A percentile compares a stretch with the other conserved stretches of the same genome.
Conservation (phyloP, 1,140 invertebrate genomes). For the Rhyzopertha dominica region DNA sequence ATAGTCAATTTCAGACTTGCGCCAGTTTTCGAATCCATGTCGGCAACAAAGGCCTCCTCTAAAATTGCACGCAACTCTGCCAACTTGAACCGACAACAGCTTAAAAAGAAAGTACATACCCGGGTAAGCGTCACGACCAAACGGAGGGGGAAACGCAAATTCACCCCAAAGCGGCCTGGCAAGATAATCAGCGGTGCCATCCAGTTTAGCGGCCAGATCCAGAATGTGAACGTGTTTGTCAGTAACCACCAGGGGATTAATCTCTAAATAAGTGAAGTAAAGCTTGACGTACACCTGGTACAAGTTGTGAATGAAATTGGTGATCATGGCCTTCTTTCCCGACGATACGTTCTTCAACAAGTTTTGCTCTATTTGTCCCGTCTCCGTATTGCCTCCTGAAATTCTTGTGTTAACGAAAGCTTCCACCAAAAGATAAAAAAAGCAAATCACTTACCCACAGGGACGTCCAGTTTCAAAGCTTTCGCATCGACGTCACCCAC, state of each 20-base stretch:
- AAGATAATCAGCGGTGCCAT: conserved; percentile 96
- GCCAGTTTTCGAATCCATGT: conserved; percentile 96
- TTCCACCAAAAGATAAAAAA: no score
- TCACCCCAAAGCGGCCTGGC: conserved; percentile 94
- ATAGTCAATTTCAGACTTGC: conserved; percentile 97
- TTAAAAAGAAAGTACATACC: conserved; percentile 32
- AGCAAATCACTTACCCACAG: conserved; percentile 63
- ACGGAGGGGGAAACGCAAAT: conserved; percentile 95
- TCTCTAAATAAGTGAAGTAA: conserved; percentile 98
- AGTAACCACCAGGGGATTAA: conserved; percentile 95
- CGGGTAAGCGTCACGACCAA: conserved; percentile 91
- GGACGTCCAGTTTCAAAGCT: conserved; percentile 74
- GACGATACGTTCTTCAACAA: conserved; percentile 63
- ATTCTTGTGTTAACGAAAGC: no score
- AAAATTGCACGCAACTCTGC: no score
- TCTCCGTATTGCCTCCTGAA: conserved; percentile 44
- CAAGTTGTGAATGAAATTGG: conserved; percentile 78
- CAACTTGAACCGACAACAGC: no score
- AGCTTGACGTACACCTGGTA: conserved; percentile 89
- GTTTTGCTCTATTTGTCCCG: conserved; percentile 60
- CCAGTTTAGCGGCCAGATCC: conserved; percentile 96
- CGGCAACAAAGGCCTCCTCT: conserved; percentile 98
- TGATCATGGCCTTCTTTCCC: conserved; percentile 65
- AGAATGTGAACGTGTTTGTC: conserved; percentile 79
- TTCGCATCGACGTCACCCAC: conserved; percentile 98